Conservation (phyloP, 2,113 vertebrate genomes). For the Laterallus jamaicensis region DNA sequence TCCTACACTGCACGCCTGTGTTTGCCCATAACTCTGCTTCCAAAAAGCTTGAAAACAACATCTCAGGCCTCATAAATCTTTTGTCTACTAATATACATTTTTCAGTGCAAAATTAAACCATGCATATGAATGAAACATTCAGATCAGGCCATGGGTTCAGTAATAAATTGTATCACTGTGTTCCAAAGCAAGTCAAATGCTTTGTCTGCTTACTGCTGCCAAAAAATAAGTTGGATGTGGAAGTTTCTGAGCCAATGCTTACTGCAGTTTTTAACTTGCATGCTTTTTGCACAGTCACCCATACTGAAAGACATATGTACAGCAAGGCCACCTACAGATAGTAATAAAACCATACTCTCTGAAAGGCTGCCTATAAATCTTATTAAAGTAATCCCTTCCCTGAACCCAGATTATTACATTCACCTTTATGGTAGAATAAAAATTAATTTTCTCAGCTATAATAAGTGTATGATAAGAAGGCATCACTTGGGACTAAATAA, state of each 20-base stretch:
- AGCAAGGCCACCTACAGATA: conserved; percentile 50
- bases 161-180: neutral
- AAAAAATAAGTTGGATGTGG: neutral
- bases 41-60: neutral
- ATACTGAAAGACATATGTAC: conserved; percentile 2
- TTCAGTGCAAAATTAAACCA: neutral
- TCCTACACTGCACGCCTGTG: neutral
- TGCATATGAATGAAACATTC: neutral
- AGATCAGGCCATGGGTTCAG: neutral
- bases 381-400: conserved; percentile 80
- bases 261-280: neutral
- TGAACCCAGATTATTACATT: conserved; percentile 80
- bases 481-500: conserved; percentile 80
- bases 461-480: conserved; percentile 78
- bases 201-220: neutral
- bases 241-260: conserved; percentile 29
- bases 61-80: neutral
- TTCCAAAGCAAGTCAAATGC: neutral
- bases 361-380: conserved; percentile 74
- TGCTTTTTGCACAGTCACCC: neutral
- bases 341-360: conserved; percentile 49
- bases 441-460: conserved; percentile 83
- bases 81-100: neutral
- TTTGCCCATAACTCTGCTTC: neutral
- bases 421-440: conserved; percentile 81